A percentile compares a stretch with the other conserved stretches of the same genome.
These are phyloP conservation scores for Cremastobaeus sp. DNA, from an alignment of 2,888 invertebrate species.

Conservation along the genomic window DNA sequence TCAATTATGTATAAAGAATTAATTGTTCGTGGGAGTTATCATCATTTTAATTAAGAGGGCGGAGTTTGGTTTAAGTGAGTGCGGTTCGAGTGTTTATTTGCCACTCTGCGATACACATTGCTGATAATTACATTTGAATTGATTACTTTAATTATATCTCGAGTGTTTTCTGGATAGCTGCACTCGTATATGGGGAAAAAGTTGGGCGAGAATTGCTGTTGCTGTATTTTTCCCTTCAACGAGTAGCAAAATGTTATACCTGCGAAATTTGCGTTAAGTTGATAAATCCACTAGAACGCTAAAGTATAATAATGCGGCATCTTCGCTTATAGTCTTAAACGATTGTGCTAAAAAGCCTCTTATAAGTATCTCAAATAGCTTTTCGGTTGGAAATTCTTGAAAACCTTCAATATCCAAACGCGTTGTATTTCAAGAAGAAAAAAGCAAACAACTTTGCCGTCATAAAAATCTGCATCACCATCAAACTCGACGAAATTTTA, in stretches of 20 bases:
- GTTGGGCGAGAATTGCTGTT: too few species aligned
- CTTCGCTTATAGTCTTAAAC: constrained; percentile 8
- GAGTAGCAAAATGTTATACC: not conserved
- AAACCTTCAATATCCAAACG: not conserved
- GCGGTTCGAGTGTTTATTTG: too few species aligned
- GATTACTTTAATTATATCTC: too few species aligned
- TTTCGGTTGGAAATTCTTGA: constrained; percentile 6
- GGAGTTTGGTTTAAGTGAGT: too few species aligned
- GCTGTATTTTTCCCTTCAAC: not conserved
- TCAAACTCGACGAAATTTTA: too few species aligned
- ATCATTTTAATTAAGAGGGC: not conserved
- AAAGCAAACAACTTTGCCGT: too few species aligned
- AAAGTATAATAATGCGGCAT: constrained; percentile 4
- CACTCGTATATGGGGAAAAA: too few species aligned
- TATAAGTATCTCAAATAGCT: constrained; percentile 10
- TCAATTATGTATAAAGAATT: constrained; percentile 4
- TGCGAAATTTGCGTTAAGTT: not conserved
- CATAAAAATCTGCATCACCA: too few species aligned
- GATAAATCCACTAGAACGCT: constrained; percentile 7
- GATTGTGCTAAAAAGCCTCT: constrained; percentile 4
- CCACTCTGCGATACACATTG: too few species aligned
- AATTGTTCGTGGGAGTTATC: not conserved
- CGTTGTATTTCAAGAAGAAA: too few species aligned
- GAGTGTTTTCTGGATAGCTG: too few species aligned
- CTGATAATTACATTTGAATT: too few species aligned